Evolutionary conservation across 1,140 invertebrate species (phyloP).

Genomic region (Pachypeltis micranthus): DNA sequence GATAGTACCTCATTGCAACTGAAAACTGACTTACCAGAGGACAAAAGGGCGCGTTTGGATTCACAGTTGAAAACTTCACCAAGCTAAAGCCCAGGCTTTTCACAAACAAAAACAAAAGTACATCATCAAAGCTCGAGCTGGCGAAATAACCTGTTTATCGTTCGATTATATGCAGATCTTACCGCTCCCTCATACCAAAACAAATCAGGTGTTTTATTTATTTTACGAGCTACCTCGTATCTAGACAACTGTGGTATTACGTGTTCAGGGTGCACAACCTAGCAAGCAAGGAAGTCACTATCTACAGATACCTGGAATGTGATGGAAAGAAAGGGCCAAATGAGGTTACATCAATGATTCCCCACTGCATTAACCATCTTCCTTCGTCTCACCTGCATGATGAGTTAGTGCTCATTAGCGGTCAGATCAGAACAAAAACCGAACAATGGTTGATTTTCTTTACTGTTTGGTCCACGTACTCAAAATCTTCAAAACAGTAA

Average conservation of each 20-base stretch:
- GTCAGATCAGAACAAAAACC: background rate
- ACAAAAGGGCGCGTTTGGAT: background rate
- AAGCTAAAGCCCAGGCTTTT: background rate
- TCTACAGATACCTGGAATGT: conserved; percentile 8
- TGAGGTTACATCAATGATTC: conserved; percentile 4
- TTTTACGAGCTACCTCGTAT: too few relatives aligned
- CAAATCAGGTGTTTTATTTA: background rate
- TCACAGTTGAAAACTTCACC: background rate
- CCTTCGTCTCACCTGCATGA: background rate
- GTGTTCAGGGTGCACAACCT: conserved; percentile 5
- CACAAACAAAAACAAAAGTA: background rate
- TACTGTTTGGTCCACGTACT: background rate
- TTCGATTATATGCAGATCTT: conserved; percentile 6
- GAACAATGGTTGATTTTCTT: too few relatives aligned
- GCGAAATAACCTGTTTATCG: background rate
- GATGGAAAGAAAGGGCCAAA: conserved; percentile 6
- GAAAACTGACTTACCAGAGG: background rate
- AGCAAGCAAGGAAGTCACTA: background rate
- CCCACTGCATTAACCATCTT: background rate
- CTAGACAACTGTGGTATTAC: conserved; percentile 7
- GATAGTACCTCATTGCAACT: too few relatives aligned
- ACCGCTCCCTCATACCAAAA: background rate
- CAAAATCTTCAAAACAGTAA: conserved; percentile 1
- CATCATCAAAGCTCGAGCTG: background rate
- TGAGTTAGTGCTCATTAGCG: conserved; percentile 1